phyloP scores from a whole-genome alignment of 2,797 vertebrate species.

The Scolopax rusticola region DNA sequence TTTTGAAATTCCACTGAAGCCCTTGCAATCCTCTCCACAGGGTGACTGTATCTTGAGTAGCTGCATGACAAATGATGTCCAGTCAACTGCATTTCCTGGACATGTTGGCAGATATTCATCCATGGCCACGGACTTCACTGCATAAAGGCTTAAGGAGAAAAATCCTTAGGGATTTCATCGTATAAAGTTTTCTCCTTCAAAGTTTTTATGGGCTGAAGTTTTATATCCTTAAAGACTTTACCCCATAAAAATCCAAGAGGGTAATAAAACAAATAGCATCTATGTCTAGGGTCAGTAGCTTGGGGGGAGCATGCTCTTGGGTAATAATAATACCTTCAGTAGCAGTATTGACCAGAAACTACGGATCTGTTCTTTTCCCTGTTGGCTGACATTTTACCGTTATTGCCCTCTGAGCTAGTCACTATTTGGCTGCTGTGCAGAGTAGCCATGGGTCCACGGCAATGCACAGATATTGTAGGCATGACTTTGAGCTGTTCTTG shows the following conservation, averaged over 20 bases:
- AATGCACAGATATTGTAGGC: neutral
- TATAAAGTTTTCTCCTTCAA: slow-evolving; percentile 58
- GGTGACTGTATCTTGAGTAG: neutral
- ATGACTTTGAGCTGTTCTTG: neutral
- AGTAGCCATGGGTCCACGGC: neutral
- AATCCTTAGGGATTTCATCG: neutral
- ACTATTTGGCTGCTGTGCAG: neutral
- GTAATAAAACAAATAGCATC: slow-evolving; percentile 58
- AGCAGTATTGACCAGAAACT: slow-evolving; percentile 33
- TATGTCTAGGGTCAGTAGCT: neutral
- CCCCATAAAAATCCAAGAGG: slow-evolving; percentile 43
- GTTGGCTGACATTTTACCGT: neutral
- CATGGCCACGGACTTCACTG: neutral
- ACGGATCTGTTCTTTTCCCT: neutral
- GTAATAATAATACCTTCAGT: slow-evolving; percentile 13
- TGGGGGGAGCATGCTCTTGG: neutral
- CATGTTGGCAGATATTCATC: neutral
- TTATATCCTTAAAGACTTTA: slow-evolving; percentile 47
- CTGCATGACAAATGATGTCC: neutral
- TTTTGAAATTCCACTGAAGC: neutral
- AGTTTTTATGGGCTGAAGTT: slow-evolving; percentile 56
- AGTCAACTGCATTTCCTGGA: neutral
- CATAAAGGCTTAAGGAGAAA: slow-evolving; percentile 8
- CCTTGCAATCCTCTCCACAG: neutral
- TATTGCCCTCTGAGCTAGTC: neutral